These are phyloP conservation scores for Lysiphlebus fabarum DNA, from an alignment of 1,140 invertebrate genomes.

Conservation along the genomic window DNA sequence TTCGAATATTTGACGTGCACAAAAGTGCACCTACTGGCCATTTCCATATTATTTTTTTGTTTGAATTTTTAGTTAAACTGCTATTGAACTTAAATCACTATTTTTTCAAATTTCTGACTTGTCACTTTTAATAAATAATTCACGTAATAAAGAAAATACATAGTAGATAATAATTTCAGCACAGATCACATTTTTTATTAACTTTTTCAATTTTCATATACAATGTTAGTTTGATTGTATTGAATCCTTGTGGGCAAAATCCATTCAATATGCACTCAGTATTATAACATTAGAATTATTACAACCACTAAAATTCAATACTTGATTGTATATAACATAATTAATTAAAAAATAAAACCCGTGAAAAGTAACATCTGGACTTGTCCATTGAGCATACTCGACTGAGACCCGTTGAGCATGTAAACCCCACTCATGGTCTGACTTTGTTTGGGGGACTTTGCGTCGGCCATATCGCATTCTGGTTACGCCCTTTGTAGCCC, in stretches of 20 bases:
- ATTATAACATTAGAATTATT: no score
- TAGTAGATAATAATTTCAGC: neutral
- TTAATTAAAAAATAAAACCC: no score
- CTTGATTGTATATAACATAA: no score
- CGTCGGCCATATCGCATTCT: constrained; percentile 48
- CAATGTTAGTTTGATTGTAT: neutral
- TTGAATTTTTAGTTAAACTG: constrained; percentile 30
- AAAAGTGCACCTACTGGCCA: constrained; percentile 37
- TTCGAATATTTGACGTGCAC: constrained; percentile 46
- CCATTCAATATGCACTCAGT: neutral
- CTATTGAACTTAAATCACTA: constrained; percentile 19
- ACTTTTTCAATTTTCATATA: constrained; percentile 4
- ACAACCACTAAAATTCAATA: no score
- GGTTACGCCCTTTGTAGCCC: constrained; percentile 38
- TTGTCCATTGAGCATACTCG: constrained; percentile 42
- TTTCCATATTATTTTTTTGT: constrained; percentile 36
- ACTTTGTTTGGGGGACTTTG: neutral
- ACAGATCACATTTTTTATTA: neutral
- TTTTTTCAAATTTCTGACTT: constrained; percentile 14
- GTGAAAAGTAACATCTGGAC: constrained; percentile 17
- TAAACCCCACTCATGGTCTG: constrained; percentile 23
- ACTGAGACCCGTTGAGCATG: constrained; percentile 39
- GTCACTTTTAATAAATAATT: neutral
- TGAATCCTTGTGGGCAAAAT: neutral
- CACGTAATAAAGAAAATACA: neutral